phyloP scores from a whole-genome alignment of 1,140 invertebrate genomes.

The Idris sp. region DNA sequence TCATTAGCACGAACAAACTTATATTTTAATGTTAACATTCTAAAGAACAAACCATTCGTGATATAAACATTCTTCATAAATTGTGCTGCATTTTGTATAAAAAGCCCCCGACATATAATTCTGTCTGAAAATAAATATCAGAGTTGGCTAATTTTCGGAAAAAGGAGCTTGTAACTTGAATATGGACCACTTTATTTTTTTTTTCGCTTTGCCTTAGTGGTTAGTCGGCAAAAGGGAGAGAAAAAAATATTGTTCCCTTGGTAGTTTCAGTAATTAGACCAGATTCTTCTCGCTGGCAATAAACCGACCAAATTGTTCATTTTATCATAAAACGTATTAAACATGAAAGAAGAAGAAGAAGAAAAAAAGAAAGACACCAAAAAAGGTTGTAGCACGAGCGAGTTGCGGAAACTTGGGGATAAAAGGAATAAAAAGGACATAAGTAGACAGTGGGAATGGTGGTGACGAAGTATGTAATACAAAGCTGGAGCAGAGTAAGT shows the following conservation, averaged over 20 bases:
- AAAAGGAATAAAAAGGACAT: slow-evolving; percentile 44
- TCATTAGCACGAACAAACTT: too few species aligned
- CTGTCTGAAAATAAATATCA: too few species aligned
- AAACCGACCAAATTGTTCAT: slow-evolving; percentile 25
- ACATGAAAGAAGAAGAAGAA: slow-evolving; percentile 11
- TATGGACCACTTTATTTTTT: too few species aligned
- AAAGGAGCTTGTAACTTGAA: too few species aligned
- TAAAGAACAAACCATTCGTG: too few species aligned
- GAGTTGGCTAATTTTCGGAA: too few species aligned
- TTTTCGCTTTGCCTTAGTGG: too few species aligned
- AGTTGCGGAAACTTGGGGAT: slow-evolving; percentile 24
- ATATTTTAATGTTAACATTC: too few species aligned
- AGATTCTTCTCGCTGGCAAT: slow-evolving; percentile 19
- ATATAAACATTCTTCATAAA: too few species aligned
- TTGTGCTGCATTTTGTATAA: too few species aligned
- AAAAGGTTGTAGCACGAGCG: slow-evolving; percentile 13
- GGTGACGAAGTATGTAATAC: slow-evolving; percentile 53
- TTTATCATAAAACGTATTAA: slow-evolving; percentile 23
- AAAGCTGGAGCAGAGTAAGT: slow-evolving; percentile 49
- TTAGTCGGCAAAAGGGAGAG: background rate
- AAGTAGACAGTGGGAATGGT: slow-evolving; percentile 53
- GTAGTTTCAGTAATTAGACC: slow-evolving; percentile 20
- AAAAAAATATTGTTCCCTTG: slow-evolving; percentile 10
- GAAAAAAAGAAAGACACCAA: too few species aligned
- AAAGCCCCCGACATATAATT: too few species aligned